These are phyloP conservation scores for Phanerotoma sp. DNA, from an alignment of 2,888 invertebrate species.

Conservation along the genomic window DNA sequence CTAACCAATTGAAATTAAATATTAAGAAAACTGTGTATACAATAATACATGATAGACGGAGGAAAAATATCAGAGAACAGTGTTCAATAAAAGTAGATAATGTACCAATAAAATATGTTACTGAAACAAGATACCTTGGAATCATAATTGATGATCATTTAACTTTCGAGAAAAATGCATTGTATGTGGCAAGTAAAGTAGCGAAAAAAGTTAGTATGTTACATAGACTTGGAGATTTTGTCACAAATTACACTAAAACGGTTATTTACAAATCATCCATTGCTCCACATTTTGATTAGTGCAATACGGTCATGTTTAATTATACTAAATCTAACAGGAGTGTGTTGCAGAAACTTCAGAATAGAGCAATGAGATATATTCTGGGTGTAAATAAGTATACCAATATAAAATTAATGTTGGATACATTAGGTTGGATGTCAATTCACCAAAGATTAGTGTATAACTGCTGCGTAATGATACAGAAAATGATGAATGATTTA, in stretches of 20 bases:
- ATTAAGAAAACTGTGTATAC: slow-evolving; percentile 22
- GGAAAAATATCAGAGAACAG: too few relatives aligned
- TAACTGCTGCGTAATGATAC: background rate
- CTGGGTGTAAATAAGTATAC: background rate
- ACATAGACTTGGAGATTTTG: too few relatives aligned
- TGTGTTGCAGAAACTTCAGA: slow-evolving; percentile 12
- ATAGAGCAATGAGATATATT: slow-evolving; percentile 7
- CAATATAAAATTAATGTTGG: background rate
- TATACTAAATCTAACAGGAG: too few relatives aligned
- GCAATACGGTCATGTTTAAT: too few relatives aligned
- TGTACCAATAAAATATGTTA: slow-evolving; percentile 14
- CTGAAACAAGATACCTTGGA: background rate
- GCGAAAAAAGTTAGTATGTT: too few relatives aligned
- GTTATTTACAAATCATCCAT: too few relatives aligned
- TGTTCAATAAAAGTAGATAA: too few relatives aligned
- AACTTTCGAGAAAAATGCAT: slow-evolving; percentile 18
- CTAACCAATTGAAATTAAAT: slow-evolving; percentile 23
- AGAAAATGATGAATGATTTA: too few relatives aligned
- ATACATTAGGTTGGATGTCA: slow-evolving; percentile 1
- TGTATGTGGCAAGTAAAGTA: slow-evolving; percentile 23
- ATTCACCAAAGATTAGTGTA: slow-evolving; percentile 5
- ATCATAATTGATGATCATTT: slow-evolving; percentile 24
- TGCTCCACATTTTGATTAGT: too few relatives aligned
- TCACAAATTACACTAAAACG: too few relatives aligned
- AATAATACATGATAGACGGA: slow-evolving; percentile 8